phyloP scores from a whole-genome alignment of 2,113 vertebrate genomes.

The Tylochromis polylepis region DNA sequence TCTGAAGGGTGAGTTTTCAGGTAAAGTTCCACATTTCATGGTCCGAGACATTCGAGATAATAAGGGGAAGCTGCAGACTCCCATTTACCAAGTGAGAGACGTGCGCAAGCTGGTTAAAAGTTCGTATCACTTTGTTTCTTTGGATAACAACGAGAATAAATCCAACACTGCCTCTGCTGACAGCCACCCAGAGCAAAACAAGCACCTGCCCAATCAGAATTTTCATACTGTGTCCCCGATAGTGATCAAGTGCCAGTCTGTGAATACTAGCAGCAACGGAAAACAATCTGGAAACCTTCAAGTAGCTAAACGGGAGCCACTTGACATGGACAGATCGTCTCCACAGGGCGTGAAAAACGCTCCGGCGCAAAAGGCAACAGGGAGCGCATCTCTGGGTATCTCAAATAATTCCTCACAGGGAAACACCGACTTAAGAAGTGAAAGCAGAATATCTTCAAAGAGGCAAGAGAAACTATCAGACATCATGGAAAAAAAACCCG shows the following conservation, averaged over 20 bases:
- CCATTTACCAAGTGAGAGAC: constrained; percentile 91
- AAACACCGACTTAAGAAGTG: constrained; percentile 67
- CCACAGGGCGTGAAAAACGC: constrained; percentile 69
- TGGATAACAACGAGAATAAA: constrained; percentile 77
- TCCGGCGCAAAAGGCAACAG: constrained; percentile 71
- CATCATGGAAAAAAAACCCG: constrained; percentile 65
- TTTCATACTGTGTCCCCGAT: constrained; percentile 79
- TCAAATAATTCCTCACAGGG: constrained; percentile 60
- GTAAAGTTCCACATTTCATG: constrained; percentile 89
- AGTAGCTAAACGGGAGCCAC: neutral
- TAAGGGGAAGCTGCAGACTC: constrained; percentile 80
- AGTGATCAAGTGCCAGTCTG: constrained; percentile 91
- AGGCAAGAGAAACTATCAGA: constrained; percentile 68
- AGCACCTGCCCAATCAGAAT: constrained; percentile 58
- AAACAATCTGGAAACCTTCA: constrained; percentile 53
- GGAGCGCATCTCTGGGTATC: constrained; percentile 64
- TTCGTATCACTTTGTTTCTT: constrained; percentile 81
- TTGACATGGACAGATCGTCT: constrained; percentile 45
- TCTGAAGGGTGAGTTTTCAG: constrained; percentile 76
- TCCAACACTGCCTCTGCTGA: constrained; percentile 61
- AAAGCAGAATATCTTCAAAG: constrained; percentile 70
- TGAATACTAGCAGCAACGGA: constrained; percentile 74
- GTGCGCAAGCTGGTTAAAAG: constrained; percentile 93
- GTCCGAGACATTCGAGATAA: constrained; percentile 87
- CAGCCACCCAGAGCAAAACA: constrained; percentile 72